phyloP scores from a whole-genome alignment of 2,113 vertebrate genomes.

The Coturnix japonica region DNA sequence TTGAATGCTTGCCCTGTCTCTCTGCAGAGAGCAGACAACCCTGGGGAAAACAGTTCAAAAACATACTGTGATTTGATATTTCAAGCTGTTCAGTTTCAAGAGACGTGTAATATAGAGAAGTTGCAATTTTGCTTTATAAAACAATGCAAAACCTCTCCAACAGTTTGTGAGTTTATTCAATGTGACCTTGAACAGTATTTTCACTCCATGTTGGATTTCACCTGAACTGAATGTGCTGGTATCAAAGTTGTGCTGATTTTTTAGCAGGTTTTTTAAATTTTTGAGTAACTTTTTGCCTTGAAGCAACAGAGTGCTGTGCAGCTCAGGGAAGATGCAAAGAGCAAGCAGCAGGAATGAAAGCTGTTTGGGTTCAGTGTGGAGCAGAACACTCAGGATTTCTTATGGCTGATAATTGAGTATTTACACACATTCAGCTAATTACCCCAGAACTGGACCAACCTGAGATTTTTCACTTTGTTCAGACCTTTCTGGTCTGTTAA shows the following conservation, averaged over 20 bases:
- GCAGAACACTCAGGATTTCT: not conserved
- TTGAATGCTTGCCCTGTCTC: not conserved
- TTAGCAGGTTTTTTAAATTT: accelerated
- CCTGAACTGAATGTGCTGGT: not conserved
- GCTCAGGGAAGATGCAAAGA: not conserved
- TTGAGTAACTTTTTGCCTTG: not conserved
- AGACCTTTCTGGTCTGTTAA: not conserved
- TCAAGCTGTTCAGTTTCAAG: not conserved
- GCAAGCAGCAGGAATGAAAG: not conserved
- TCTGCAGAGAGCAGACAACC: not conserved
- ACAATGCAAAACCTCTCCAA: not conserved
- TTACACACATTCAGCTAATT: not conserved
- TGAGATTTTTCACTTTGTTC: not conserved
- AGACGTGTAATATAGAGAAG: not conserved
- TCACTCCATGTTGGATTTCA: not conserved
- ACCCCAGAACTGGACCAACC: not conserved
- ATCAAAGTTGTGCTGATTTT: not conserved
- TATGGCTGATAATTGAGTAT: not conserved
- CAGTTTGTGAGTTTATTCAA: not conserved
- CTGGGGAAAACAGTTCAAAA: conserved; percentile 1
- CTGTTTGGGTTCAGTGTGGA: not conserved
- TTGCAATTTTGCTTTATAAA: not conserved
- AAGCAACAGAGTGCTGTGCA: not conserved
- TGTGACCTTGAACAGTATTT: not conserved
- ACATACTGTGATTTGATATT: not conserved